Evolutionary conservation across 2,888 invertebrate species (phyloP).

Genomic region (Notodonta dromedarius): DNA sequence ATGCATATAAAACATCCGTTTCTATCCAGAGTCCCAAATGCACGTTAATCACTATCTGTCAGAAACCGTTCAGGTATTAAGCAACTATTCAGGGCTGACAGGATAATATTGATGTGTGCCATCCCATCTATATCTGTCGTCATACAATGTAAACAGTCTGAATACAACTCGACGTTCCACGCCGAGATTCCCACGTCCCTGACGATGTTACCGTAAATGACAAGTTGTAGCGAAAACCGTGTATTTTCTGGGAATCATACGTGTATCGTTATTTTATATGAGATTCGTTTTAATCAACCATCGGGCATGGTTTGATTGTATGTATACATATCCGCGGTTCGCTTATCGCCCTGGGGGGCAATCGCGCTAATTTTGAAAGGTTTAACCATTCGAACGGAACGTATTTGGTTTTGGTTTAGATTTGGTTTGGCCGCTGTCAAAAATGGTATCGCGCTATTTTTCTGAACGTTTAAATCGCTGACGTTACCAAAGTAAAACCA

Average conservation of each 20-base stretch:
- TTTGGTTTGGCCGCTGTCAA: too few species aligned
- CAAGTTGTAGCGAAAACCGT: conserved; percentile 28
- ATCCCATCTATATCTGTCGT: conserved; percentile 40
- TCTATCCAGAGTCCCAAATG: neutral
- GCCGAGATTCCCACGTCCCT: conserved; percentile 39
- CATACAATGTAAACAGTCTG: conserved; percentile 47
- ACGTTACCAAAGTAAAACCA: too few species aligned
- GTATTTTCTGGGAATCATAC: conserved; percentile 8
- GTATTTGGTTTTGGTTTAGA: too few species aligned
- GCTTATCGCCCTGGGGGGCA: conserved; percentile 36
- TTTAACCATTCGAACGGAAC: too few species aligned
- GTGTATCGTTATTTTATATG: neutral
- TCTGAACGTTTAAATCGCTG: too few species aligned
- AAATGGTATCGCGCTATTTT: too few species aligned
- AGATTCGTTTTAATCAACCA: neutral
- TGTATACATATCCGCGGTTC: conserved; percentile 29
- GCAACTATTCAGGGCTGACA: conserved; percentile 21
- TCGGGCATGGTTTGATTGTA: conserved; percentile 8
- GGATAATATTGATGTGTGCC: conserved; percentile 32
- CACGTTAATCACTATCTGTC: neutral
- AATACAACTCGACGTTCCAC: conserved; percentile 45
- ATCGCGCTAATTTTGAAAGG: too few species aligned
- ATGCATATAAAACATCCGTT: too few species aligned
- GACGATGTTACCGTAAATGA: conserved; percentile 37
- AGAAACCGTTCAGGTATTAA: neutral